Conservation (phyloP, 35 echinoderm and acorn worm species). For the Apostichopus japonicus region DNA sequence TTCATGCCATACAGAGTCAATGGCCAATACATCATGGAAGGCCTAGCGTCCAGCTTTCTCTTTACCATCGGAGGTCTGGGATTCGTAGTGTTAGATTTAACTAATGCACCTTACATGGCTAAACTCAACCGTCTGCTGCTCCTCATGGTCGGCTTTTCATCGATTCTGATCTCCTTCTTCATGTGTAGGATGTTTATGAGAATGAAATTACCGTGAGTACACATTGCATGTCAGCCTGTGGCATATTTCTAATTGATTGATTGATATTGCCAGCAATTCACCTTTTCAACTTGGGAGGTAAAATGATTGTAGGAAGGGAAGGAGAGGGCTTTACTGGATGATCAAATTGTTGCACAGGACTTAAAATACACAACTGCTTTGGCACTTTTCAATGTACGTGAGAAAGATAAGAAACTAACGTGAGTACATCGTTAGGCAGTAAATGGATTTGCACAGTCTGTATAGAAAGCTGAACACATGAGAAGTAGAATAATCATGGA, state of each 20-base stretch:
- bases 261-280: background rate
- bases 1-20: conserved; percentile 99
- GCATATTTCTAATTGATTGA: background rate
- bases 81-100: conserved; percentile 94
- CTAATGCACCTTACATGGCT: conserved; percentile 82
- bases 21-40: conserved; percentile 99
- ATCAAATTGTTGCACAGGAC: too few species aligned
- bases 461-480: too few species aligned
- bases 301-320: too few species aligned
- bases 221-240: background rate
- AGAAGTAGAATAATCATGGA: too few species aligned
- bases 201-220: conserved; percentile 99
- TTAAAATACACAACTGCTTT: too few species aligned
- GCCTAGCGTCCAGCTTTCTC: conserved; percentile 94
- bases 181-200: conserved; percentile 99
- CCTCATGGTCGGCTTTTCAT: conserved; percentile 88
- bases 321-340: too few species aligned
- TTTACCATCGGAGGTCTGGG: conserved; percentile 96
- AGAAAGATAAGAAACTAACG: too few species aligned
- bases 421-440: too few species aligned
- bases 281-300: background rate
- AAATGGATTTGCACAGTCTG: too few species aligned
- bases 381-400: too few species aligned
- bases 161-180: conserved; percentile 91
- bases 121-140: conserved; percentile 96